Base-by-base conservation (phyloP, 2,888 invertebrate species). In the Leuctra nigra region DNA sequence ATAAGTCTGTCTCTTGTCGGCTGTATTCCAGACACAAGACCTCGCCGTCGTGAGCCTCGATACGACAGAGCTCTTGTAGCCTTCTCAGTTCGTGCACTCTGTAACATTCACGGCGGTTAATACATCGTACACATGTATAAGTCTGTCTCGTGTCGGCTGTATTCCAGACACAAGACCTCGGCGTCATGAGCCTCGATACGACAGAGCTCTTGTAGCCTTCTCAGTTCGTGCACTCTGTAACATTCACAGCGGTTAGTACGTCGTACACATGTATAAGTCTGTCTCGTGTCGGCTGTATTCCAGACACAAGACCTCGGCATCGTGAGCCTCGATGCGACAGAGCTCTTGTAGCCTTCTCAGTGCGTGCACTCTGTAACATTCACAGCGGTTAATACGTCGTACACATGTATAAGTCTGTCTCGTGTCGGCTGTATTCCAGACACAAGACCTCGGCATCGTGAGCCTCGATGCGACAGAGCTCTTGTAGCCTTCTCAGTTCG, bases 11-110 rank as follows among this genome's bases (percentile, higher is more conserved):
- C 63, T 66, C 57, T 64, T 63, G 24, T 64, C 70, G 57, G 67
- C 74, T 66, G 72, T 95, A 99, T 73, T 98, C 96, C 62, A 99
- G 76, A 66, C 93, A 93, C 16, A 97, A 75, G 11, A 99, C 95
- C 75, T 98, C 98, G 0, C 93, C 91, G 70, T 98, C 96, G 70
- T 99, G 98, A 0, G 98, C 98, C 75, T 97, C 97, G 59, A 98
- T 86, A 64, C 86, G 84, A 69, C 84, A 86, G 54, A 91, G 72
- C 65, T 90, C 80, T 20, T 79, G 75, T 64, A 87, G 78, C 33
- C 11, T 33, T 6, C 33, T 6, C 11, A 33, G 33, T 11, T 33
- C 33, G n/a, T n/a, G n/a, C n/a, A n/a, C n/a, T n/a, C n/a, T n/a
- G n/a, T n/a, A n/a, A n/a, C n/a, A n/a, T n/a, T n/a, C n/a, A n/a